Conservation (phyloP, 1,140 invertebrate species). For the Orchestia grillus region DNA sequence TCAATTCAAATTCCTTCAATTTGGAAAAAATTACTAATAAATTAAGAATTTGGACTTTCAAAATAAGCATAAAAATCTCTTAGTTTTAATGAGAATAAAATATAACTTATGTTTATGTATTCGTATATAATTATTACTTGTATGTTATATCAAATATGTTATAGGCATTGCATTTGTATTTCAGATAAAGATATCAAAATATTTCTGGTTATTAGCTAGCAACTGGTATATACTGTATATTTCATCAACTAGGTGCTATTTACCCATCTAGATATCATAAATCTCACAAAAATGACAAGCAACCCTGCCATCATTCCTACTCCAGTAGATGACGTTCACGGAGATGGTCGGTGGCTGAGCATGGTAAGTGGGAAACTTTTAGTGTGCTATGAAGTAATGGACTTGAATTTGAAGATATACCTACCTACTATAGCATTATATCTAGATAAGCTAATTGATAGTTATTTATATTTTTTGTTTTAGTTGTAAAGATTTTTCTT, state of each 20-base stretch:
- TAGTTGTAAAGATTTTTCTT: not conserved
- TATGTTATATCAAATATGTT: not conserved
- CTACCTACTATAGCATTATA: not conserved
- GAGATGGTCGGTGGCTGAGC: slow-evolving; percentile 26
- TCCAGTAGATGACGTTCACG: not conserved
- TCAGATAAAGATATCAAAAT: not conserved
- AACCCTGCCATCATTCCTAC: slow-evolving; percentile 2
- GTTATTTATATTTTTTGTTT: not conserved
- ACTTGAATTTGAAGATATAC: not conserved
- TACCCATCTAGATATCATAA: not conserved
- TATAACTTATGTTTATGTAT: too few species aligned
- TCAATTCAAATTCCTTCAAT: too few species aligned
- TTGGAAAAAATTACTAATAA: too few species aligned
- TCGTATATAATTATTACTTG: not conserved
- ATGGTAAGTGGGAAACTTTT: not conserved
- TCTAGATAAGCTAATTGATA: not conserved
- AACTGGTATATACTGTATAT: not conserved
- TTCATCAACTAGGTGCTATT: not conserved
- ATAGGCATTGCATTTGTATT: not conserved
- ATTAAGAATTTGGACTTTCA: too few species aligned
- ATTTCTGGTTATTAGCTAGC: not conserved
- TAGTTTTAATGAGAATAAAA: too few species aligned
- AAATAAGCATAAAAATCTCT: too few species aligned
- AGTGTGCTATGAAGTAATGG: not conserved
- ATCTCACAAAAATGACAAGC: not conserved